Evolutionary conservation across 1,140 invertebrate genomes (phyloP).

Genomic region (Macrocentrus cingulum): DNA sequence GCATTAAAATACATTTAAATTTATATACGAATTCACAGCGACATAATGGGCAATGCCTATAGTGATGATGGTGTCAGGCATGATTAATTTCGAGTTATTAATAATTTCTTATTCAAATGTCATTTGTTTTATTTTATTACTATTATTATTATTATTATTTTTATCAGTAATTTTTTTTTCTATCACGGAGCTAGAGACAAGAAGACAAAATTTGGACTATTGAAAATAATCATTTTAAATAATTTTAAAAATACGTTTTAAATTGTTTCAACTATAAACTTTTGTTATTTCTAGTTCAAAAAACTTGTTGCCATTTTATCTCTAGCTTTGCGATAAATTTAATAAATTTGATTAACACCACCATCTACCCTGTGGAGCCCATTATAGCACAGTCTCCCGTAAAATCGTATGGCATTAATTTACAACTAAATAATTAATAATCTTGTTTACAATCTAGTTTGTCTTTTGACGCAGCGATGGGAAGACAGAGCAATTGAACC

Average conservation of each 20-base stretch:
- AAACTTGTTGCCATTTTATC: too few species aligned
- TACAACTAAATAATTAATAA: slow-evolving; percentile 53
- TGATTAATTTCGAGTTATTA: slow-evolving; percentile 3
- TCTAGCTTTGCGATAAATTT: too few species aligned
- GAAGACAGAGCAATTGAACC: slow-evolving; percentile 58
- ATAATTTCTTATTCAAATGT: slow-evolving; percentile 6
- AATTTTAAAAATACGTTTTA: too few species aligned
- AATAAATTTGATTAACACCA: slow-evolving; percentile 10
- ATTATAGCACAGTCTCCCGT: slow-evolving; percentile 16
- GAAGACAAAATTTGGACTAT: too few species aligned
- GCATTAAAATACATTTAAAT: slow-evolving; percentile 29
- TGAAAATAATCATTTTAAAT: too few species aligned
- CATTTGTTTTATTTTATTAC: neutral
- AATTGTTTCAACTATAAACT: too few species aligned
- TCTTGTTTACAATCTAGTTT: slow-evolving; percentile 54
- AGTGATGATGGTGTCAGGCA: neutral
- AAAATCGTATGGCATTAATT: slow-evolving; percentile 9
- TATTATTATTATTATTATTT: neutral
- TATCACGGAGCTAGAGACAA: too few species aligned
- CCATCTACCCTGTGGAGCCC: slow-evolving; percentile 2
- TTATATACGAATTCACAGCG: slow-evolving; percentile 24
- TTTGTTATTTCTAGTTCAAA: too few species aligned
- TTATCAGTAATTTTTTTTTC: too few species aligned
- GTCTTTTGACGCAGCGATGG: slow-evolving; percentile 58
- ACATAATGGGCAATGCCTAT: slow-evolving; percentile 21